A percentile compares a stretch with the other conserved stretches of the same genome.
These are phyloP conservation scores for Ptychoptera contaminata DNA, from an alignment of 2,888 invertebrate genomes.

Conservation along the genomic window DNA sequence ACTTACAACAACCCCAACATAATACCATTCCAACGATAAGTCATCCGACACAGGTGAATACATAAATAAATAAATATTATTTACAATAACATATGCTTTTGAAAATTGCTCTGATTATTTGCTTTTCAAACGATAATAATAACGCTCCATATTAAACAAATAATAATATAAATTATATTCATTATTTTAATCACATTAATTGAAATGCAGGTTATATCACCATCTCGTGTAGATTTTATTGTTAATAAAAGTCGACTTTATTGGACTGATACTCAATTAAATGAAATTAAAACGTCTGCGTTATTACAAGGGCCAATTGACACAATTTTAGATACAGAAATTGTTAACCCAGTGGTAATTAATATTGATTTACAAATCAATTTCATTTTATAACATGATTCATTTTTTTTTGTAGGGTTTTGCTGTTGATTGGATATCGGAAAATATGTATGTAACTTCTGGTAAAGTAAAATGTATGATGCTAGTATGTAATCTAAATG, in stretches of 20 bases:
- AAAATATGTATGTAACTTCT: slow-evolving; percentile 41
- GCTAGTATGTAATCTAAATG: slow-evolving; percentile 51
- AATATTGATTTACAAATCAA: neutral
- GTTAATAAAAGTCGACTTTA: slow-evolving; percentile 49
- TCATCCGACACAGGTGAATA: slow-evolving; percentile 24
- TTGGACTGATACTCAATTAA: slow-evolving; percentile 62
- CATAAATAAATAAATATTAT: neutral
- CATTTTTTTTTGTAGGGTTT: slow-evolving; percentile 35
- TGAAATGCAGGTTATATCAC: slow-evolving; percentile 48
- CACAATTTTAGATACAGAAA: slow-evolving; percentile 57
- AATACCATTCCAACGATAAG: slow-evolving; percentile 72
- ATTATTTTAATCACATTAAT: no score
- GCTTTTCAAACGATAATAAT: no score
- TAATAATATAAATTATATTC: neutral
- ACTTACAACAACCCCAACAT: slow-evolving; percentile 55
- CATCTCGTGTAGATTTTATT: slow-evolving; percentile 53
- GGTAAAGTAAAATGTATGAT: slow-evolving; percentile 38
- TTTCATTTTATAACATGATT: neutral
- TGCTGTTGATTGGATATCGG: slow-evolving; percentile 70
- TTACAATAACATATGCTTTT: no score
- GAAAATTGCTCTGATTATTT: no score
- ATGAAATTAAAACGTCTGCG: slow-evolving; percentile 55
- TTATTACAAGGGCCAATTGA: slow-evolving; percentile 51
- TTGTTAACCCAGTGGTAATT: slow-evolving; percentile 23
- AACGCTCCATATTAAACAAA: no score